Conservation (phyloP, 2,113 vertebrate species). For the Mustelus asterias region DNA sequence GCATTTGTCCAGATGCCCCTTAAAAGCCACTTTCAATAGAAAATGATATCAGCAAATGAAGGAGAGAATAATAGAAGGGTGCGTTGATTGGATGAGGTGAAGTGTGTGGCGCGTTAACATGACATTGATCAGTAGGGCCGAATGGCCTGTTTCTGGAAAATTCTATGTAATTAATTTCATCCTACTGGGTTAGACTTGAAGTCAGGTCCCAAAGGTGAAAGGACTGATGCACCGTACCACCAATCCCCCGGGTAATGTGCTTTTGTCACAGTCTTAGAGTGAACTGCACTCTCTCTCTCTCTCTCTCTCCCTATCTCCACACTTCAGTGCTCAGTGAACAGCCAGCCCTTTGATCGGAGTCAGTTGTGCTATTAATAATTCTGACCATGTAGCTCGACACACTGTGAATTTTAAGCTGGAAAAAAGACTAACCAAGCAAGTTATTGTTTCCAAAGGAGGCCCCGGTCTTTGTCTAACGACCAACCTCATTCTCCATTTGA, state of each 20-base stretch:
- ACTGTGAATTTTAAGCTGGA: conserved; percentile 10
- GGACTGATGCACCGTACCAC: not conserved
- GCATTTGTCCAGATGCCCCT: too few species aligned
- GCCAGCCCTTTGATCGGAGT: not conserved
- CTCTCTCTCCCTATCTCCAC: not conserved
- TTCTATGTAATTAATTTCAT: not conserved
- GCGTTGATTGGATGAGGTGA: not conserved
- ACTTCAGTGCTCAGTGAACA: conserved; percentile 25
- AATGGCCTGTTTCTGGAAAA: not conserved
- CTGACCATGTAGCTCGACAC: conserved; percentile 4
- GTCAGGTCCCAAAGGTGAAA: not conserved
- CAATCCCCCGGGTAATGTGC: not conserved
- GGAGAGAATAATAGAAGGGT: not conserved
- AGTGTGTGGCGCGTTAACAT: not conserved
- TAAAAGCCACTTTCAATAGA: not conserved
- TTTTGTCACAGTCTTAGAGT: not conserved
- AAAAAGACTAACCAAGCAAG: not conserved
- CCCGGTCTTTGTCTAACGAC: not conserved
- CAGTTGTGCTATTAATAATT: conserved; percentile 22
- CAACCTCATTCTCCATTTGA: not conserved
- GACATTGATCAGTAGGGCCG: too few species aligned
- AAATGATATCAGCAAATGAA: not conserved
- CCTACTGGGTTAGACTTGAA: not conserved
- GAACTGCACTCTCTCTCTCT: not conserved
- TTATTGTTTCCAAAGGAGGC: not conserved